Conservation (phyloP, 2,888 invertebrate species). For the Lobophora halterata region DNA sequence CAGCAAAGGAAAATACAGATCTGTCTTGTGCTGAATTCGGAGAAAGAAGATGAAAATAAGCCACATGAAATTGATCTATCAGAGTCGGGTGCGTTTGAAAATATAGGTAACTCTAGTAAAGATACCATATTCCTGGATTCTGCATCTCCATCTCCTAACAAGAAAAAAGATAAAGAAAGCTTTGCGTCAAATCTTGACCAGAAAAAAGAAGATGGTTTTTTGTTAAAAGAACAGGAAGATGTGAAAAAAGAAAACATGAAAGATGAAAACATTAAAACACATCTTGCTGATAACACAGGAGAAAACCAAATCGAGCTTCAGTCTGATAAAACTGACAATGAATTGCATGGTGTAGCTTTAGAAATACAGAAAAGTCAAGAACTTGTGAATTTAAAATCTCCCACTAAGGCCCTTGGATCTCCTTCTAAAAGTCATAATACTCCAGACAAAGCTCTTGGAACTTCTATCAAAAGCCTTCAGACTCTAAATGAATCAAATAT, state of each 20-base stretch:
- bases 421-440: no score
- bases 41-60: constrained; percentile 27
- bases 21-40: constrained; percentile 53
- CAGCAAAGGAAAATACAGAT: constrained; percentile 60
- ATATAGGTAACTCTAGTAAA: constrained; percentile 18
- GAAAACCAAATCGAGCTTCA: constrained; percentile 1
- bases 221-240: neutral
- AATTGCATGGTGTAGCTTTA: no score
- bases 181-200: constrained; percentile 3
- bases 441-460: no score
- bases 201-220: constrained; percentile 1
- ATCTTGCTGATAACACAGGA: neutral
- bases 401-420: no score
- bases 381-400: no score
- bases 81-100: constrained; percentile 54
- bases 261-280: neutral
- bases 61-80: constrained; percentile 34
- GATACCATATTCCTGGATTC: constrained; percentile 22
- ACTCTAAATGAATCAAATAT: no score
- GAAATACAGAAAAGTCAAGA: no score
- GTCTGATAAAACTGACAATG: no score
- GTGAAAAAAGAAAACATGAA: neutral
- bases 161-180: constrained; percentile 7
- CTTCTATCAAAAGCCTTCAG: no score
- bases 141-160: constrained; percentile 12